Base-by-base conservation (phyloP, 2,797 vertebrate genomes). In the Paratrypauchen microcephalus region DNA sequence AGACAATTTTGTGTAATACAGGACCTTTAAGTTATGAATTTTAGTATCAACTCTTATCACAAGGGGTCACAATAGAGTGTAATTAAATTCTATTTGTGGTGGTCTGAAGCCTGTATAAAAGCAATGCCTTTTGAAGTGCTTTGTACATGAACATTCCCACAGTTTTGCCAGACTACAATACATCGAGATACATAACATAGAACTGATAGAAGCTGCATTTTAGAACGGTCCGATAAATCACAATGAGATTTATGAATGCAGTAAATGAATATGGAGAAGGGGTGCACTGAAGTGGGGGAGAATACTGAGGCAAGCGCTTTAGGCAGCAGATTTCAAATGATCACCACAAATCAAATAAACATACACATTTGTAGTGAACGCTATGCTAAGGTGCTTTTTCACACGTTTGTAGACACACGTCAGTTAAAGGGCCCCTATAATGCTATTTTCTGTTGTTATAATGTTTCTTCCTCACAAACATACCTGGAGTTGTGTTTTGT, bases 201-300 rank as follows among this genome's bases (percentile, higher is more conserved):
- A 36, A 7, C 7, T 30, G 57, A 19, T 32, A 32, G 28, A 59
- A 32, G 19, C 5, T 11, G 16, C 19, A n/a, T 16, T 18, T 59
- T 32, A 32, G 2, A 18, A 32, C 28, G 19, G 57, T 28, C 26
- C 6, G 18, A 36, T 30, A 18, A 30, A 58, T 6, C 26, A 16
- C 24, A 15, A 57, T 16, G 57, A 36, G 58, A 60, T 60, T 60
- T 60, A 60, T 60, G 58, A 60, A 60, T n/a, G 58, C 58, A 36
- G 19, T 60, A 60, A 60, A 60, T 32, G 11, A 57, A 57, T 16
- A 57, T 15, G 55, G 55, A 57, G 13, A 57, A 23, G 28, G 30
- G 18, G 8, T 36, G n/a, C 9, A 26, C 9, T 8, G 57, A 59
- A 2, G 16, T 32, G 15, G 28, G 57, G 23, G 26, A 28, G 6